A percentile compares a stretch with the other conserved stretches of the same genome.
phyloP scores from a whole-genome alignment of 2,888 invertebrate species.

The Incurvaria masculella region DNA sequence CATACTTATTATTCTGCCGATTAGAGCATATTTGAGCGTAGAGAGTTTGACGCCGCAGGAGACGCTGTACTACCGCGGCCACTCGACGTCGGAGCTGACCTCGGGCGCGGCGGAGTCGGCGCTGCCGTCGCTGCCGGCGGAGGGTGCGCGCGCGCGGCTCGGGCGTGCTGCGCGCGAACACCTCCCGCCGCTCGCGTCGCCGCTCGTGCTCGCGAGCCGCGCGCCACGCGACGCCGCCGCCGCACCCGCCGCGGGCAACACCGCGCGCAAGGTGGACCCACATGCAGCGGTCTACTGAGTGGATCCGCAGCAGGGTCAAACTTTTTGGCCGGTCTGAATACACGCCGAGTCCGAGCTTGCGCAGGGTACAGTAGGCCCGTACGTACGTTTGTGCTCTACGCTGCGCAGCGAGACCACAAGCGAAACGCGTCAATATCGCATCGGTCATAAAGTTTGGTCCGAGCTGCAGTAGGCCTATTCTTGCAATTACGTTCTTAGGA shows the following conservation, averaged over 20 bases:
- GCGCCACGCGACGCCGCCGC: slow-evolving; percentile 22
- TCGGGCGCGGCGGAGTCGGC: slow-evolving; percentile 39
- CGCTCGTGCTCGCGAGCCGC: slow-evolving; percentile 37
- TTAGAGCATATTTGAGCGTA: not conserved
- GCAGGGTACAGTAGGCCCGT: slow-evolving; percentile 3
- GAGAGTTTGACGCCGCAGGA: slow-evolving; percentile 39
- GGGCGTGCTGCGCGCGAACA: slow-evolving; percentile 40
- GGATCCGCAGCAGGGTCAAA: not conserved
- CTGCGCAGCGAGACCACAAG: no score
- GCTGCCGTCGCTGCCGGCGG: slow-evolving; percentile 39
- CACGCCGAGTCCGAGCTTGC: no score
- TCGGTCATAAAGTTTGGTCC: no score
- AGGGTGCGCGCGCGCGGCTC: slow-evolving; percentile 32
- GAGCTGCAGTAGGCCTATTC: no score
- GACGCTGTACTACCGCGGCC: slow-evolving; percentile 49
- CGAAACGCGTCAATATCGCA: no score
- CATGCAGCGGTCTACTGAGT: not conserved
- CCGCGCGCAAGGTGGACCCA: slow-evolving; percentile 30
- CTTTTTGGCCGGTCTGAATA: no score
- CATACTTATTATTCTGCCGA: not conserved
- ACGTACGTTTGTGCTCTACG: slow-evolving; percentile 6
- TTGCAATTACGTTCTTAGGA: no score
- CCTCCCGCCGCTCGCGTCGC: slow-evolving; percentile 44
- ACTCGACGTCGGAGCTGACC: slow-evolving; percentile 42
- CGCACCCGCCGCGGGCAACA: slow-evolving; percentile 29